Evolutionary conservation across 2,888 invertebrate species (phyloP), one percentile per base, ranked within the genome.

Genomic region (Tanaodytes sp.): DNA sequence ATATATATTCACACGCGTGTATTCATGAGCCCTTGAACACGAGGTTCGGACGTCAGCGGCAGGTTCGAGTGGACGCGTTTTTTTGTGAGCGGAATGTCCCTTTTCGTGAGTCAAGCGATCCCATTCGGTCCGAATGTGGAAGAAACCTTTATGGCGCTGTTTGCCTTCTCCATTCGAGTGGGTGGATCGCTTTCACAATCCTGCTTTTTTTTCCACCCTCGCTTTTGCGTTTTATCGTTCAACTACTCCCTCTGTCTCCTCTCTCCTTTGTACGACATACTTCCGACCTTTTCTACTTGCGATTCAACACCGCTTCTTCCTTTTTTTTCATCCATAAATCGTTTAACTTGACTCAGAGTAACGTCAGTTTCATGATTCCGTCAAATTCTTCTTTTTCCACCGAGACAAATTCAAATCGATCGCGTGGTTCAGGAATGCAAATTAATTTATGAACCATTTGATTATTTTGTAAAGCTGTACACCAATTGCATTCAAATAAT

Each of bases 91-190:
- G 67, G 69, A 70, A 73, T 76, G 71, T 66, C 65, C 58, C 65
- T 73, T 75, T 73, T 72, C 68, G 52, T 74, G 71, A 74, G 70
- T 58, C 70, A 72, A 71, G 73, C 73, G 74, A 76, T 75, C 77
- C 76, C 75, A 76, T 77, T 77, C 75, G 70, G 43, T 69, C 76
- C 71, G 74, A 69, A 67, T 65, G 64, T 71, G 64, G 70, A 73
- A 76, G 75, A 75, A 76, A 78, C 78, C 76, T 82, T 81, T 80
- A 81, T 81, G 76, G 76, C 65, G 73, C 77, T 79, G 80, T 81
- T 80, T 80, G 78, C 76, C 74, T 77, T 78, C 79, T 79, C 74
- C 74, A 67, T 66, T 76, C 76, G 73, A 76, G 78, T 76, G 74
- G 76, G 73, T 70, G 68, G 73, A 70, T 76, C 75, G 73, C 70